These are phyloP conservation scores for Rhagonycha lutea DNA, from an alignment of 2,888 invertebrate genomes.

Conservation along the genomic window DNA sequence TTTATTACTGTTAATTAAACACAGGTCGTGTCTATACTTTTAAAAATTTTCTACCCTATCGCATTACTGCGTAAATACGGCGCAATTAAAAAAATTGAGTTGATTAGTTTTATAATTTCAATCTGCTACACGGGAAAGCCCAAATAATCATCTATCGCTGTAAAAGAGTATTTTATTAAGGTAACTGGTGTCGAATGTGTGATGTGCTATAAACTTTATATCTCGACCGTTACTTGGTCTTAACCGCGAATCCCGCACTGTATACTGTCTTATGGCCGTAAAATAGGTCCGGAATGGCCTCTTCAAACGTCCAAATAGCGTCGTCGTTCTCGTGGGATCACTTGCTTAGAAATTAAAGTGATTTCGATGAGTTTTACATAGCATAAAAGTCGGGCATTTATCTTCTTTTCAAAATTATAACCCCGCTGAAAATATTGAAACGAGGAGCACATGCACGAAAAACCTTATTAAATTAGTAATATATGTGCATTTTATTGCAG, in stretches of 20 bases:
- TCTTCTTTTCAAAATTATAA: slow-evolving; percentile 9
- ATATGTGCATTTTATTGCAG: not conserved
- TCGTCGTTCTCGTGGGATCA: slow-evolving; percentile 49
- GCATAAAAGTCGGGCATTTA: slow-evolving; percentile 27
- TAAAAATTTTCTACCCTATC: not conserved
- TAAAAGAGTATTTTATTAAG: slow-evolving; percentile 54
- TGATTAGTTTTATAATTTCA: slow-evolving; percentile 26
- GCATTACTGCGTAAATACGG: too few species aligned
- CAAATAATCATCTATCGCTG: slow-evolving; percentile 39
- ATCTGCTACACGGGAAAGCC: slow-evolving; percentile 33
- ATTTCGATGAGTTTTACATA: slow-evolving; percentile 44
- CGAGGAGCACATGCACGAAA: not conserved
- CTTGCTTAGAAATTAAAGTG: slow-evolving; percentile 47
- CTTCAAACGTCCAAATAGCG: slow-evolving; percentile 48
- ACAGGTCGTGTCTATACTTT: not conserved
- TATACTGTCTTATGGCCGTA: slow-evolving; percentile 51
- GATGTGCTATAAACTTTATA: slow-evolving; percentile 56
- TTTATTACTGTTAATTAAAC: not conserved
- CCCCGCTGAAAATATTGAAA: not conserved
- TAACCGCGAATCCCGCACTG: slow-evolving; percentile 53
- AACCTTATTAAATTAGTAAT: not conserved
- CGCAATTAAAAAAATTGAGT: not conserved
- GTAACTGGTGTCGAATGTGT: slow-evolving; percentile 56
- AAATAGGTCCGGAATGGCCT: slow-evolving; percentile 53
- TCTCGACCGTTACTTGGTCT: slow-evolving; percentile 52